Conservation (phyloP, 2,888 invertebrate species). For the Cataglyphis livida region DNA sequence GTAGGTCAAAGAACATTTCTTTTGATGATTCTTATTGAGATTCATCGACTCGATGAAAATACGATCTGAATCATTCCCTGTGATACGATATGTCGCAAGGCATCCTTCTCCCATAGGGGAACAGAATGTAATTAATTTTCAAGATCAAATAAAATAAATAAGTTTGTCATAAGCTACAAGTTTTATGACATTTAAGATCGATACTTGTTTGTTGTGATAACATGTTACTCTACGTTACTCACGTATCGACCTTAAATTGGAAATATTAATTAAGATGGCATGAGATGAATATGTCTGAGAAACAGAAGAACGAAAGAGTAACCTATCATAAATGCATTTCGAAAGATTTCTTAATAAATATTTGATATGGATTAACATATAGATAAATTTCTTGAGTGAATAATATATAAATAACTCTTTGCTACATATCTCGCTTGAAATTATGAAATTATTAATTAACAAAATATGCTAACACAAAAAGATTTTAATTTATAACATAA, state of each 20-base stretch:
- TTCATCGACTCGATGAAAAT: constrained; percentile 63
- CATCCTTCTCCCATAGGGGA: constrained; percentile 33
- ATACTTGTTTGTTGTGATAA: constrained; percentile 18
- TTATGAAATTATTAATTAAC: not conserved
- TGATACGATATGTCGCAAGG: constrained; percentile 40
- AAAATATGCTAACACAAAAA: not conserved
- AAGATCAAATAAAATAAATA: constrained; percentile 54
- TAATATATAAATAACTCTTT: not conserved
- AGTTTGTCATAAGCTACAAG: constrained; percentile 6
- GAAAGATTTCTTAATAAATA: not conserved
- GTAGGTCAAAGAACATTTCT: constrained; percentile 55
- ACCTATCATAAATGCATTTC: not conserved
- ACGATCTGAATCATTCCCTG: constrained; percentile 5
- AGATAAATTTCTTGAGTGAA: not conserved
- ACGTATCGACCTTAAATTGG: not conserved
- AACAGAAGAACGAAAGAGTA: not conserved
- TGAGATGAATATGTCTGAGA: not conserved
- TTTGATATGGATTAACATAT: not conserved
- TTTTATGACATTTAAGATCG: constrained; percentile 3
- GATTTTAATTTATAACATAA: not conserved
- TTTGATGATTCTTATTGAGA: constrained; percentile 44
- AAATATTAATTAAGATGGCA: constrained; percentile 56
- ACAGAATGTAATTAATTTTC: constrained; percentile 67
- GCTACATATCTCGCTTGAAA: not conserved
- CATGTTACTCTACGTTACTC: not conserved